Conservation (phyloP, 2,888 invertebrate species). For the Hecatera dysodea region DNA sequence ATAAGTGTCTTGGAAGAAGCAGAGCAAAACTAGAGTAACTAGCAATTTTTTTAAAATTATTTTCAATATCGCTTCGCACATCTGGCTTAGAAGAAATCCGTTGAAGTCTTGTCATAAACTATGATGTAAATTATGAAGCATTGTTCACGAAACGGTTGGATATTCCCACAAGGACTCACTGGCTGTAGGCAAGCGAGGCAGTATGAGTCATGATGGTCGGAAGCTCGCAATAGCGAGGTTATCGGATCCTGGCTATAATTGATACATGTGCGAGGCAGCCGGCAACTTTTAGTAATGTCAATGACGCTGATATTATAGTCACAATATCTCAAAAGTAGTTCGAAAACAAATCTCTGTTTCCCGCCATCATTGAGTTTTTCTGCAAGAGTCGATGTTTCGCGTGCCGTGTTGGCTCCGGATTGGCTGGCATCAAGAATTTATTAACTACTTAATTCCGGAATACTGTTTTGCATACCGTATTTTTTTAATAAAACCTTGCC, state of each 20-base stretch:
- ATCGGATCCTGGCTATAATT: slow-evolving; percentile 57
- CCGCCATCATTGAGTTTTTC: slow-evolving; percentile 17
- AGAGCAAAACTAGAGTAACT: not conserved
- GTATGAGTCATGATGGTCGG: slow-evolving; percentile 67
- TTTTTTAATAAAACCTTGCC: slow-evolving; percentile 33
- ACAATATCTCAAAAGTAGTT: slow-evolving; percentile 10
- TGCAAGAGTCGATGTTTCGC: slow-evolving; percentile 10
- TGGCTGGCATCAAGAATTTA: slow-evolving; percentile 36
- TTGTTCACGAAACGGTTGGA: slow-evolving; percentile 51
- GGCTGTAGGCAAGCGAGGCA: slow-evolving; percentile 30
- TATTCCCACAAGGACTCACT: slow-evolving; percentile 62
- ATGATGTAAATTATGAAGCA: slow-evolving; percentile 55
- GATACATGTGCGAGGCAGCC: slow-evolving; percentile 50
- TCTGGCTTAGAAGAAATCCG: slow-evolving; percentile 33
- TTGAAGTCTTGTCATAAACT: slow-evolving; percentile 39
- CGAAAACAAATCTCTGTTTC: slow-evolving; percentile 7
- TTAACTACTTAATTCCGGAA: slow-evolving; percentile 39
- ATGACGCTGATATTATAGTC: slow-evolving; percentile 19
- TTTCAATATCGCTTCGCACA: slow-evolving; percentile 4
- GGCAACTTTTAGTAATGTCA: slow-evolving; percentile 41
- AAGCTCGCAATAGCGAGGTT: slow-evolving; percentile 53
- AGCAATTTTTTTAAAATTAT: not conserved
- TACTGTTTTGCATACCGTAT: slow-evolving; percentile 40
- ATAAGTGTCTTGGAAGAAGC: not conserved
- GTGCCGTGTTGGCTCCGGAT: slow-evolving; percentile 42